Evolutionary conservation across 2,113 vertebrate genomes (phyloP), one percentile per base, ranked within the genome.

Genomic region (Tauraco erythrolophus): DNA sequence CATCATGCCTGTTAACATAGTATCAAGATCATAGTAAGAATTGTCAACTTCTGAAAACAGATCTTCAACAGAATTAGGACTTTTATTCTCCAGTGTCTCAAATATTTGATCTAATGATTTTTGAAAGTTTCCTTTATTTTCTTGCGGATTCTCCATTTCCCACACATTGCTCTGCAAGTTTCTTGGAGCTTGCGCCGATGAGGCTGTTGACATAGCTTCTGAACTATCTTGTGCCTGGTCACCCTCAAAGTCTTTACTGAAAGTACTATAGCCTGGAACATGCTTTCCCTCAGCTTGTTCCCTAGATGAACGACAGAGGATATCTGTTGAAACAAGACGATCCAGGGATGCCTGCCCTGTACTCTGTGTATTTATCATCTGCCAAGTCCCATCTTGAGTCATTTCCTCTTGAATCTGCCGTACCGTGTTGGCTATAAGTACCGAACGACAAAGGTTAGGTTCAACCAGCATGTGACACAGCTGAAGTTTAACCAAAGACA

Each of bases 401-500:
- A 99, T 99, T 97, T 99, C 99, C 94, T 99, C 99, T 96, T 99
- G 99, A 86, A 99, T 99, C 98, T 99, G 99, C 91, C 99, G 98
- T 70, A 99, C 99, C 0, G 99, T 99, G 98, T 99, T 99, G 92
- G 99, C 99, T 14, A 99, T 99, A 81, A 99, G 99, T 61, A 99
- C 99, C 0, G 99, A 99, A 53, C 99, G 99, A 97, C 99, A 99
- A 68, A 99, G 99, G 97, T 99, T 99, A 57, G 99, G 99, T 91
- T 99, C 99, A 39, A 99, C 99, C 97, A 99, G 98, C 99, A 99
- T 99, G 98, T 99, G 99, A 97, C 99, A 99, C n/a, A 99, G 98
- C 97, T 99, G 99, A 89, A 99, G 99, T 97, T 99, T 99, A 95
- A 99, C 99, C 89, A 99, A 98, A 58, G 99, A 99, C 99, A 99